Evolutionary conservation across 2,888 invertebrate genomes (phyloP).

Genomic region (Calephelis perditalis): DNA sequence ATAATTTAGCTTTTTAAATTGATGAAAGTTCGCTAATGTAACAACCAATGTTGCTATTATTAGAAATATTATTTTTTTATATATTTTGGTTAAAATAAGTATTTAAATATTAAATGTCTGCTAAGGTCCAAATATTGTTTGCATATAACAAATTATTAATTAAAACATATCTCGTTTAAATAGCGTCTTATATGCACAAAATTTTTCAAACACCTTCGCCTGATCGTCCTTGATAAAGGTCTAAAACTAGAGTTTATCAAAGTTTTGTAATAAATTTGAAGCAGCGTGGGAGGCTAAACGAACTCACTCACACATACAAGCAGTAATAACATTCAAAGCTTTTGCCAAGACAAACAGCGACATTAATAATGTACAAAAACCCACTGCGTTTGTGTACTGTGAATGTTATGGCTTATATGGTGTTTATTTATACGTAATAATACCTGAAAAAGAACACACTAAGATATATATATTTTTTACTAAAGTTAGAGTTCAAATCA

Average conservation of each 20-base stretch:
- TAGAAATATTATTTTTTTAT: too few relatives aligned
- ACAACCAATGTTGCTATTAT: too few relatives aligned
- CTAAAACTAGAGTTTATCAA: constrained; percentile 7
- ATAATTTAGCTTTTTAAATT: too few relatives aligned
- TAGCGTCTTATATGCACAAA: background rate
- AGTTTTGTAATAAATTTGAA: constrained; percentile 19
- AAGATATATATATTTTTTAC: too few relatives aligned
- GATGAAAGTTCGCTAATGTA: too few relatives aligned
- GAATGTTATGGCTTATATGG: constrained; percentile 40
- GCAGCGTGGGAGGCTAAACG: constrained; percentile 25
- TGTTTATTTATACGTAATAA: constrained; percentile 16
- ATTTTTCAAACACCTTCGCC: background rate
- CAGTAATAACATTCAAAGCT: constrained; percentile 61
- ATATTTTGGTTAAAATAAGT: too few relatives aligned
- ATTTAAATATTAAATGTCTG: too few relatives aligned
- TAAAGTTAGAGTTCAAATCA: too few relatives aligned
- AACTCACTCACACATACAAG: constrained; percentile 30
- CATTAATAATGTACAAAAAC: constrained; percentile 53
- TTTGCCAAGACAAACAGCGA: constrained; percentile 63
- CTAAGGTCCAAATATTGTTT: too few relatives aligned
- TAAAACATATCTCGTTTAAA: background rate
- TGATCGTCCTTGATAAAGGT: background rate
- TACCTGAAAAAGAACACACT: background rate
- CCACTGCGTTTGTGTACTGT: constrained; percentile 16
- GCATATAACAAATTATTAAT: too few relatives aligned